Evolutionary conservation across 2,113 vertebrate species (phyloP), one percentile per base, ranked within the genome.

Genomic region (Oenanthe melanoleuca): DNA sequence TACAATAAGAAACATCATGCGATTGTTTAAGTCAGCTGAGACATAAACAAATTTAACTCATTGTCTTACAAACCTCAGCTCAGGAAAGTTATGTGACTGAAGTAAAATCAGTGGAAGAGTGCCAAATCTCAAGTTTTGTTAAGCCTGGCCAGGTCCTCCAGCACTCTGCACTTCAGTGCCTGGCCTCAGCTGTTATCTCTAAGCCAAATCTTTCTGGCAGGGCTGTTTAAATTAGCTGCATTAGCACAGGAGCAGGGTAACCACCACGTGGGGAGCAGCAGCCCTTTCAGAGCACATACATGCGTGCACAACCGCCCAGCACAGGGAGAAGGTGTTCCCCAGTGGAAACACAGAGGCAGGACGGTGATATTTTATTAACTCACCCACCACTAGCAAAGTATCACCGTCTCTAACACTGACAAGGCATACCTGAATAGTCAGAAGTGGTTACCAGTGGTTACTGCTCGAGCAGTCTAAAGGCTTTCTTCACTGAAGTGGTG

Each of bases 301-400:
- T 2, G 9, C 4, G 13, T 9, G 38, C 33, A 29, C 38, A 78
- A 9, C 42, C 20, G 52, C 42, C 50, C 5, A 2, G 52, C 37
- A 21, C 1, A 0, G 52, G 1, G 4, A 50, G 29, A n/a, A 65
- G 59, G 9, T 23, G 45, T 5, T 83, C n/a, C 65, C 17, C 29
- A 20, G 47, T 0, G 0, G 16, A 88, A 81, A 81, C 0, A 6
- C 14, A 14, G 23, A 22, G 10, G 33, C 22, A 12, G 4, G 23
- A 28, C 13, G 11, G 23, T 1, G 22, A 19, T 23, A 33, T 63
- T 65, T 81, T 26, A 85, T 37, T 60, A 78, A 33, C 33, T 31
- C 50, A 15, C 18, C 12, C 23, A 69, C 23, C 13, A 22, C 23
- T 9, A 59, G 31, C 42, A 74, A 61, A 84, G 12, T 23, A 87